Base-by-base conservation (phyloP, 2,797 vertebrate genomes). In the Sternarchorhynchus goeldii region DNA sequence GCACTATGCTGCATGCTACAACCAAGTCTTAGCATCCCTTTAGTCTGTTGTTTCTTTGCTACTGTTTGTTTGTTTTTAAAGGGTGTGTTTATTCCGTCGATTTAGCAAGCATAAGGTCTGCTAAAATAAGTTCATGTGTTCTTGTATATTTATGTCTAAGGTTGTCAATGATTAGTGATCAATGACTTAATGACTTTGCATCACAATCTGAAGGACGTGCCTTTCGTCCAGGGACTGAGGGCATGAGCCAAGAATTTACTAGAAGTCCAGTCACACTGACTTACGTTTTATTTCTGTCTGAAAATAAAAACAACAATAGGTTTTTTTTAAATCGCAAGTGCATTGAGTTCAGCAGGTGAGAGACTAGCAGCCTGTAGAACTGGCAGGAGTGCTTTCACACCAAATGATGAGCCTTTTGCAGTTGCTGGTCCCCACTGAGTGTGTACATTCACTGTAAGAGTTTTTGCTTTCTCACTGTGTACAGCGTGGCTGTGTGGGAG, bases 11-110 rank as follows among this genome's bases (percentile, higher is more conserved):
- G 45, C 75, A 20, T 73, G 76, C 60, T 56, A 76, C 77, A 57
- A 25, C 25, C 76, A 64, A 67, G 62, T 72, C 79, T 79, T 73
- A 56, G 62, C 5, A 36, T 75, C 64, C 74, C 77, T 55, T 67
- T 73, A 65, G 63, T 82, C 70, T 74, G 81, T 82, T 81, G 75
- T 81, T 70, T 68, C 81, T 62, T 60, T 57, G 58, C 36, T 34
- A 79, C 14, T 73, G 77, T 66, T 10, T 62, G 41, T 78, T 36
- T n/a, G n/a, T n/a, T 50, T 50, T 50, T 14, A 50, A 50, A 50
- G 50, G 21, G 68, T 32, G 6, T 14, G 45, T 50, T 50, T 12
- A 50, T 50, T 50, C 8, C 14, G 12, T 14, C 16, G 12, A 50
- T 50, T 50, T 50, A 12, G 8, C 34, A 36, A 36, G 34, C 6